Conservation (phyloP, 2,797 vertebrate genomes). For the Pampus argenteus region DNA sequence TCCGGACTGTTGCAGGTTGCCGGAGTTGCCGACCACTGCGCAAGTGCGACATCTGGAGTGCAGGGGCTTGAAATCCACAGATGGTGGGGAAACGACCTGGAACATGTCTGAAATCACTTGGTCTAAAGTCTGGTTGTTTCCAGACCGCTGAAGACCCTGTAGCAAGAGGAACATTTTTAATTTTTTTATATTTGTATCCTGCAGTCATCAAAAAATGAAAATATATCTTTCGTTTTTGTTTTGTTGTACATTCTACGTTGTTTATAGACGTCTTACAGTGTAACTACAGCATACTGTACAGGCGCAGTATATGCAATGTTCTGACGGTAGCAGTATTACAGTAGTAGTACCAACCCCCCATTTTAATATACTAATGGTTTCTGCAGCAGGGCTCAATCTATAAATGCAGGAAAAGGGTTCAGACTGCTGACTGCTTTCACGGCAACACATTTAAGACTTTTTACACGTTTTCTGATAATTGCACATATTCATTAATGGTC, state of each 20-base stretch:
- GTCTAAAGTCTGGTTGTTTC: slow-evolving; percentile 47
- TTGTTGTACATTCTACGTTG: neutral
- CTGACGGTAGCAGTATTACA: no score
- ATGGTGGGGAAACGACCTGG: slow-evolving; percentile 75
- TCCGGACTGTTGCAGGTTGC: slow-evolving; percentile 75
- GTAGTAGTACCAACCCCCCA: no score
- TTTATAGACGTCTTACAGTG: neutral
- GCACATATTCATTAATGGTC: slow-evolving; percentile 1
- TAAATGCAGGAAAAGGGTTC: slow-evolving; percentile 50
- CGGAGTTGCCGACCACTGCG: slow-evolving; percentile 87
- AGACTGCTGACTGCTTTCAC: slow-evolving; percentile 34
- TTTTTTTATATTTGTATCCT: neutral
- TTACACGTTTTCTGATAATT: slow-evolving; percentile 4
- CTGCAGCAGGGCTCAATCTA: slow-evolving; percentile 59
- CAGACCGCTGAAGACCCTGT: slow-evolving; percentile 80
- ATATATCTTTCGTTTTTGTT: neutral
- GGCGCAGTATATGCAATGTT: slow-evolving; percentile 1
- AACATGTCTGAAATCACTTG: slow-evolving; percentile 80
- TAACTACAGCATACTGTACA: neutral
- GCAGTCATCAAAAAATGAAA: neutral
- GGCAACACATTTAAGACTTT: slow-evolving; percentile 8
- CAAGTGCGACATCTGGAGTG: slow-evolving; percentile 75
- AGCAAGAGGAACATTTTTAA: neutral
- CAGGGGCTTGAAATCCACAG: slow-evolving; percentile 39
- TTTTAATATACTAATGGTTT: slow-evolving; percentile 76